These are phyloP conservation scores for Bathynomus jamesi DNA, from an alignment of 1,140 invertebrate species.

Conservation along the genomic window DNA sequence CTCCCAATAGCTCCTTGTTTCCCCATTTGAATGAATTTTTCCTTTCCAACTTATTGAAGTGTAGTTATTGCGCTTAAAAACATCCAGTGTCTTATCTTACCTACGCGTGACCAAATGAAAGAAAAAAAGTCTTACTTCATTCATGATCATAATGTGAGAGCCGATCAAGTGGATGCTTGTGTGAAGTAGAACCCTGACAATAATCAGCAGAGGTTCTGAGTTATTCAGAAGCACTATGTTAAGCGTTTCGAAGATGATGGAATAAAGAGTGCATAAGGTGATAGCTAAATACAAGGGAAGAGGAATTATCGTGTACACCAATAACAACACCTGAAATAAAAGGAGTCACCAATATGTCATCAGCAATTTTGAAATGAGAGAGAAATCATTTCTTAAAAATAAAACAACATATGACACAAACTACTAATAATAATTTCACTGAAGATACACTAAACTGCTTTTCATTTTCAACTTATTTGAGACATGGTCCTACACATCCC, in stretches of 20 bases:
- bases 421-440: too few species aligned
- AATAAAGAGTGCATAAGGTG: conserved; percentile 66
- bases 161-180: conserved; percentile 85
- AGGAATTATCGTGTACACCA: conserved; percentile 88
- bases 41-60: too few species aligned
- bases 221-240: conserved; percentile 25
- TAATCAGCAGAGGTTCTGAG: conserved; percentile 42
- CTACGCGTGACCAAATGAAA: too few species aligned
- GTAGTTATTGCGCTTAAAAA: too few species aligned
- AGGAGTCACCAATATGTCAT: conserved; percentile 58
- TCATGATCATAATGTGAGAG: conserved; percentile 87
- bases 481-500: too few species aligned
- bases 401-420: too few species aligned
- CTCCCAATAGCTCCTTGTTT: too few species aligned
- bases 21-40: too few species aligned
- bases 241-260: conserved; percentile 64
- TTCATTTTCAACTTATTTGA: too few species aligned
- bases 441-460: too few species aligned
- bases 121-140: conserved; percentile 47
- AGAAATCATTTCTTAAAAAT: conserved; percentile 14
- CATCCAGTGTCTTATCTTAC: too few species aligned
- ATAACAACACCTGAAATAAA: conserved; percentile 73
- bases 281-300: conserved; percentile 78
- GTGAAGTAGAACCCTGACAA: conserved; percentile 71
- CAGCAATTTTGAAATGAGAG: neutral